Base-by-base conservation (phyloP, 1,140 invertebrate species). In the Wasmannia auropunctata region DNA sequence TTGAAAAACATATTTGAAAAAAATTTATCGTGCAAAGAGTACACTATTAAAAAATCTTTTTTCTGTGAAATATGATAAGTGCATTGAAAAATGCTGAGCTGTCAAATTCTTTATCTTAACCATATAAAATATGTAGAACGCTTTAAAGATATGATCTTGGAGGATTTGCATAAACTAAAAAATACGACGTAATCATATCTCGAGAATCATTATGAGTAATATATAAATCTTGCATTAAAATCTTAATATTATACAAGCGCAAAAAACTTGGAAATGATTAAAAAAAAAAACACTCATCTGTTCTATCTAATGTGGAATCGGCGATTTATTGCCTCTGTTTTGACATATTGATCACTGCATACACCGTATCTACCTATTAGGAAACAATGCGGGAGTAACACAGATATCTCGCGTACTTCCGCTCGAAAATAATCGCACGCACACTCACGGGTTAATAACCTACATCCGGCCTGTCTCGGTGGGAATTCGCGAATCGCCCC, bases 351-450 rank as follows among this genome's bases (percentile, higher is more conserved):
- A 43, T 58, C 51, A 56, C 28, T 14, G 16, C 16, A 46, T 62
- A 77, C 37, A 34, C 14, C 10, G 22, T 54, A 40, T 56, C 4
- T n/a, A 49, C 62, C 37, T 67, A 74, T 83, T 74, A 58, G 51
- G 19, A 58, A 74, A 56, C 51, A 58, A 74, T 74, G 51, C 65
- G 49, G 8, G 40, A 51, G 16, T 43, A 74, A 80, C 63, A 54
- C 25, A 83, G 54, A 58, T 83, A 74, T 83, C 79, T 74, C 79
- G 37, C 19, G 37, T 58, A 83, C 56, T 83, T 83, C 79, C 79
- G 79, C 19, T 83, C 16, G 67, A 81, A 40, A 56, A 81, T 81
- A 43, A 83, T 83, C 67, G 49, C 51, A 58, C 65, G 79, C 79
- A 58, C 51, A 72, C 79, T 81, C 63, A 22, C 37, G 51, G 67